Evolutionary conservation across 2,113 vertebrate species (phyloP).

Genomic region (Mesitornis unicolor): DNA sequence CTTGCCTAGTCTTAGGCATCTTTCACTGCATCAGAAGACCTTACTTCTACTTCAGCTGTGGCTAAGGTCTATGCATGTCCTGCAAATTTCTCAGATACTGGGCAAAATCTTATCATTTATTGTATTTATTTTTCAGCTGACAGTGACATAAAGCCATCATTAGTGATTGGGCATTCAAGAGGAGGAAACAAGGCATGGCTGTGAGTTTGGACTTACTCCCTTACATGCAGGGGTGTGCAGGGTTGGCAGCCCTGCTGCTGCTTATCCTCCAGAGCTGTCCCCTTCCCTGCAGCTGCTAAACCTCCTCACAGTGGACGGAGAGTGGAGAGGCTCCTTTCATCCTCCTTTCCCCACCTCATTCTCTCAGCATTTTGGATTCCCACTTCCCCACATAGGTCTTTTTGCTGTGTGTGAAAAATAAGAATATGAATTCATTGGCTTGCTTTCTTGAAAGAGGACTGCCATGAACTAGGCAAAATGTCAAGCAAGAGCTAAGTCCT

Average conservation of each 20-base stretch:
- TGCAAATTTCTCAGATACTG: neutral
- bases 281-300: neutral
- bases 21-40: neutral
- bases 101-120: neutral
- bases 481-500: neutral
- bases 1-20: neutral
- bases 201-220: neutral
- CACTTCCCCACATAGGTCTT: neutral
- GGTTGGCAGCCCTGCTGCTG: neutral
- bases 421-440: neutral
- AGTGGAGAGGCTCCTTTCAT: neutral
- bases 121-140: neutral
- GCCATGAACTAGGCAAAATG: neutral
- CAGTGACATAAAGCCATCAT: neutral
- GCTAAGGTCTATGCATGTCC: neutral
- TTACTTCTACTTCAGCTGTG: neutral
- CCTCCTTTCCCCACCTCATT: neutral
- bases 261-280: fast-evolving
- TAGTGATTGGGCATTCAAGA: neutral
- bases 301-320: fast-evolving
- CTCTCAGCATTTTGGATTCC: neutral
- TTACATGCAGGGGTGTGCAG: neutral
- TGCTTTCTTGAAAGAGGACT: neutral
- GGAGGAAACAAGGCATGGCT: neutral
- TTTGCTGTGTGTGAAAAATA: neutral